These are phyloP conservation scores for Hipparchia sbordonii DNA, from an alignment of 2,888 invertebrate genomes.

Conservation along the genomic window DNA sequence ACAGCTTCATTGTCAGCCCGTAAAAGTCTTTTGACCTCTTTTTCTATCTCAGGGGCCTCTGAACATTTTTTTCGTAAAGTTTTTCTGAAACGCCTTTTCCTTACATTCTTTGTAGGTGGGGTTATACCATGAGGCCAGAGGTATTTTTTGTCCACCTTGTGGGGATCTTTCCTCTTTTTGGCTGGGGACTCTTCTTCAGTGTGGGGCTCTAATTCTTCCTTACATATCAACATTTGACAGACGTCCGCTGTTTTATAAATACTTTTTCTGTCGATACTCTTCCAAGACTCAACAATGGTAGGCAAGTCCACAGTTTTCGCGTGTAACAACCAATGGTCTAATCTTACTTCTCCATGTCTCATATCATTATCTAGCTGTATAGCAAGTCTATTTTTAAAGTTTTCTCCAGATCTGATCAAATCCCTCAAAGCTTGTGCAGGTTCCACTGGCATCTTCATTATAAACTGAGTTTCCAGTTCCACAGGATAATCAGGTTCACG, in stretches of 20 bases:
- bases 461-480: conserved; percentile 93
- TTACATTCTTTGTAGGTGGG: conserved; percentile 97
- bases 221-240: conserved; percentile 95
- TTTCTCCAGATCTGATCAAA: conserved; percentile 88
- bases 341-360: conserved; percentile 93
- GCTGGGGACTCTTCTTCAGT: conserved; percentile 89
- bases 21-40: conserved; percentile 96
- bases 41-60: conserved; percentile 98
- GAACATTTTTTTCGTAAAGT: conserved; percentile 98
- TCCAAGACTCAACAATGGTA: conserved; percentile 94
- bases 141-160: conserved; percentile 93
- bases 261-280: conserved; percentile 97
- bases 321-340: conserved; percentile 94
- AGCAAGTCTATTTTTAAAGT: conserved; percentile 92
- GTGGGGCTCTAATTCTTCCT: conserved; percentile 91
- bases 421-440: conserved; percentile 89
- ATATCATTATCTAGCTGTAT: conserved; percentile 95
- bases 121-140: conserved; percentile 98
- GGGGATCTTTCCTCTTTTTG: conserved; percentile 92
- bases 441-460: conserved; percentile 91
- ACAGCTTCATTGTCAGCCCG: conserved; percentile 96
- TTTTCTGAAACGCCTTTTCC: conserved; percentile 95
- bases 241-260: conserved; percentile 99
- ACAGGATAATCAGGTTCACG: conserved; percentile 77
- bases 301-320: conserved; percentile 96